Conservation (phyloP, 2,797 vertebrate genomes). For the Cichlasoma orientale region DNA sequence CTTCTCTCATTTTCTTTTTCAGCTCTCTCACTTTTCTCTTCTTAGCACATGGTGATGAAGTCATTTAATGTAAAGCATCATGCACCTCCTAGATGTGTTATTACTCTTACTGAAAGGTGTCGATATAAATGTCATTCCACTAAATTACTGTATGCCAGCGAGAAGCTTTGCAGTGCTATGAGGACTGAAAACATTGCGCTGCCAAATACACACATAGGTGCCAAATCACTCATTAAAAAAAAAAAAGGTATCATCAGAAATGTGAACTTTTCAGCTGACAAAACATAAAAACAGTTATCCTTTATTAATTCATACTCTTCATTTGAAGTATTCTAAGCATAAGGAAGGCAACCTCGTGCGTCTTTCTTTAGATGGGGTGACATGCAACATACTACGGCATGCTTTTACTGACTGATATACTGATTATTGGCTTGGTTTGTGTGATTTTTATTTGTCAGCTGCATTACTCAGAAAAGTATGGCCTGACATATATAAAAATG, state of each 20-base stretch:
- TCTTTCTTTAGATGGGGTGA: not conserved
- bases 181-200: not conserved
- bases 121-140: conserved; percentile 10
- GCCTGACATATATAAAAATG: not conserved
- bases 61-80: conserved; percentile 3
- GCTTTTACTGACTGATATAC: not conserved
- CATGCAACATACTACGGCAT: not conserved
- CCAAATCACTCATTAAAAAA: not conserved
- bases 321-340: not conserved
- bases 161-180: not conserved
- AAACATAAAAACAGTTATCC: not conserved
- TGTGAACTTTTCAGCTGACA: not conserved
- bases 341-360: not conserved
- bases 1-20: conserved; percentile 1
- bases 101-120: conserved; percentile 23
- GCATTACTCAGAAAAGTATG: not conserved
- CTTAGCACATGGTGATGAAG: not conserved
- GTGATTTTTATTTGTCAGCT: not conserved
- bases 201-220: not conserved
- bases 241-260: not conserved
- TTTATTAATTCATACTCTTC: not conserved
- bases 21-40: not conserved
- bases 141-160: conserved; percentile 3
- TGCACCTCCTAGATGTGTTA: not conserved
- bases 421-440: not conserved